Conservation (phyloP, 1,140 invertebrate genomes). For the Rhizoglyphus robini region DNA sequence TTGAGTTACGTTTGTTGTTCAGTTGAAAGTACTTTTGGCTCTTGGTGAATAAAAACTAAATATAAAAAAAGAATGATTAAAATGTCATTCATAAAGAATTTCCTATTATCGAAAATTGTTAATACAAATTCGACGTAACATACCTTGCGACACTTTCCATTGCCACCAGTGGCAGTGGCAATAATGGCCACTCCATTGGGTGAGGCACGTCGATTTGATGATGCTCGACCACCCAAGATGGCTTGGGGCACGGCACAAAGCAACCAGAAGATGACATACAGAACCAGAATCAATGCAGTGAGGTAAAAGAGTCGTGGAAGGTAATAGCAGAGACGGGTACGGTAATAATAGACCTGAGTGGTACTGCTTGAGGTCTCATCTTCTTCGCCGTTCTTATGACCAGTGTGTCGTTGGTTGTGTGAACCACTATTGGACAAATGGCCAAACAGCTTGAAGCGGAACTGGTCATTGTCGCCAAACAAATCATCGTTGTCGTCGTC, state of each 20-base stretch:
- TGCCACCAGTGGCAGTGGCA: not conserved
- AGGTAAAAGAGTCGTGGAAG: not conserved
- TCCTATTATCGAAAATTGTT: no score
- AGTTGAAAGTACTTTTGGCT: not conserved
- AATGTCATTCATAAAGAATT: not conserved
- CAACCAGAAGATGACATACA: not conserved
- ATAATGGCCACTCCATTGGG: not conserved
- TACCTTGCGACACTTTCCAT: not conserved
- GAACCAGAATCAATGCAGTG: not conserved
- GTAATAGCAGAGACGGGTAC: not conserved
- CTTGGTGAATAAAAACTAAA: not conserved
- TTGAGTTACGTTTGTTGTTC: not conserved
- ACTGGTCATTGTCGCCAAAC: not conserved
- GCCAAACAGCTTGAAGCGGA: not conserved
- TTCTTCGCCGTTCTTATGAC: not conserved
- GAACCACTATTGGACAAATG: not conserved
- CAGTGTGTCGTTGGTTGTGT: not conserved
- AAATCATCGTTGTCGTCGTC: not conserved
- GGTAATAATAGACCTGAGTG: not conserved
- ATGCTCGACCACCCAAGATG: not conserved
- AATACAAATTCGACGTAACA: no score
- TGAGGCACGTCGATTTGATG: not conserved
- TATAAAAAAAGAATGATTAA: not conserved
- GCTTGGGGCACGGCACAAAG: not conserved
- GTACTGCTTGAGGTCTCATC: no score